Evolutionary conservation across 2,888 invertebrate species (phyloP), one percentile per base, ranked within the genome.

Genomic region (Cryptocephalus moraei): DNA sequence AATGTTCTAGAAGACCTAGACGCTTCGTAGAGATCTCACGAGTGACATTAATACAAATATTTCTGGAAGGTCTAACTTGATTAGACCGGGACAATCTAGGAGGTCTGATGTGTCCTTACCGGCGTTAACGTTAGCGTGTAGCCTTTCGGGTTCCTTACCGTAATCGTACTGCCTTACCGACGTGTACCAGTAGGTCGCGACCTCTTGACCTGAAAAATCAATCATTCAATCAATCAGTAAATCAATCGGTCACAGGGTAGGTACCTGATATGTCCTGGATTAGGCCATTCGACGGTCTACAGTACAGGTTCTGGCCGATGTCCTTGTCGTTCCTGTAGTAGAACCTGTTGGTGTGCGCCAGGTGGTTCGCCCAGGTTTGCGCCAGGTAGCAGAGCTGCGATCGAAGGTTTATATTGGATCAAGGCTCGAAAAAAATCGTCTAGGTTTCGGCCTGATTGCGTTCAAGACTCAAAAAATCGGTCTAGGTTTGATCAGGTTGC

Each of bases 361-460:
- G 71, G 62, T 89, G 84, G 68, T 91, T 90, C 6, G 91, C 91
- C 90, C 90, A 91, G 38, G 85, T 84, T 70, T 91, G 91, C 43
- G 88, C 87, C 65, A 84, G 79, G 64, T 84, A 80, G 64, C 87
- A 88, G 39, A 88, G 67, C 86, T 87, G 72, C 13, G 73, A 73
- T 52, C 57, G 56, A 51, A 56, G 12, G 6, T 36, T 36, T 34
- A 34, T 9, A 34, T 34, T 34, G 34, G 9, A 34, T 34, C 9
- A 34, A 34, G n/a, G n/a, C n/a, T n/a, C n/a, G n/a, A n/a, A n/a
- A n/a, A n/a, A n/a, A n/a, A n/a, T n/a, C n/a, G n/a, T n/a, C n/a
- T n/a, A n/a, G n/a, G n/a, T n/a, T n/a, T n/a, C n/a, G n/a, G n/a
- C n/a, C n/a, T n/a, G n/a, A n/a, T n/a, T n/a, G n/a, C n/a, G n/a